Evolutionary conservation across 2,888 invertebrate species (phyloP).

Genomic region (Sarcophaga carnaria): DNA sequence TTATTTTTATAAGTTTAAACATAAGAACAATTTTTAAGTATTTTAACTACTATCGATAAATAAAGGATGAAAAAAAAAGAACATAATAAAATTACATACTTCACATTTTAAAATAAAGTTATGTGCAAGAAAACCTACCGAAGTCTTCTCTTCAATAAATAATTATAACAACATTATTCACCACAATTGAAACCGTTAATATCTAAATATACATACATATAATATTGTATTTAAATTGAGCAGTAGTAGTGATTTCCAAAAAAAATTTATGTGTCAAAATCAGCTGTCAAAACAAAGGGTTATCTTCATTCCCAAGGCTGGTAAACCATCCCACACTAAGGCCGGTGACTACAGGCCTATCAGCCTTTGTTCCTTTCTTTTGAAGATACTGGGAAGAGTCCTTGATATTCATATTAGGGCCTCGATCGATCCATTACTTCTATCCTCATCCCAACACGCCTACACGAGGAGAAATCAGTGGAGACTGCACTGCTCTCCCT

Average conservation of each 20-base stretch:
- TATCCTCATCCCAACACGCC: no score
- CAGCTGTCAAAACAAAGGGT: no score
- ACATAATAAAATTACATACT: no score
- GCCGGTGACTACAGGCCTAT: no score
- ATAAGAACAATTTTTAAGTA: slow-evolving; percentile 29
- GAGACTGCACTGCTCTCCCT: no score
- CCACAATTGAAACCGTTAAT: slow-evolving; percentile 21
- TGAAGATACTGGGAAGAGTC: no score
- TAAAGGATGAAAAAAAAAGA: not conserved
- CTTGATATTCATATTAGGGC: no score
- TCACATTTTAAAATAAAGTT: slow-evolving; percentile 26
- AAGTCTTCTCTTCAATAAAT: slow-evolving; percentile 43
- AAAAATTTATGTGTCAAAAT: not conserved
- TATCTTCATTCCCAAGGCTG: no score
- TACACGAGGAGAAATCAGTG: no score
- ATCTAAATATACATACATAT: slow-evolving; percentile 22
- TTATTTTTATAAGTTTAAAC: slow-evolving; percentile 45
- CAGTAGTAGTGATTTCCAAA: slow-evolving; percentile 48
- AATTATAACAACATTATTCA: slow-evolving; percentile 8
- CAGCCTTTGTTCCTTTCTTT: no score
- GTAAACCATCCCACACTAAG: no score
- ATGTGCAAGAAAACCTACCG: slow-evolving; percentile 50
- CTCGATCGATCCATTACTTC: no score
- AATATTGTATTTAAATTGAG: slow-evolving; percentile 34
- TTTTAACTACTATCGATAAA: slow-evolving; percentile 25